phyloP scores from a whole-genome alignment of 2,113 vertebrate species.

The Daubentonia madagascariensis region DNA sequence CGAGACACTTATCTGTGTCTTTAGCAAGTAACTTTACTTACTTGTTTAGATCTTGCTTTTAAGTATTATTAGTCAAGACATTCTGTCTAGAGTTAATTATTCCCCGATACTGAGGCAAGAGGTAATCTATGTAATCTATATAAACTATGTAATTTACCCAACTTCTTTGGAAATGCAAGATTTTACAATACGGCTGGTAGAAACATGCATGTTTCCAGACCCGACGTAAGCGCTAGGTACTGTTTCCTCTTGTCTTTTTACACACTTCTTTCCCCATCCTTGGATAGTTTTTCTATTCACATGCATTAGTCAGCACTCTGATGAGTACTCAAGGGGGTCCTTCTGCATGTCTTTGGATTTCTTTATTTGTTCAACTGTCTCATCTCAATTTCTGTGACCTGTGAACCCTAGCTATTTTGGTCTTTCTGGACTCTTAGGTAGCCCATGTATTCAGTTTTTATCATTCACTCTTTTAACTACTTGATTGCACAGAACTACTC shows the following conservation, averaged over 20 bases:
- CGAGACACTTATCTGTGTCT: no score
- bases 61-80: neutral
- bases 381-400: neutral
- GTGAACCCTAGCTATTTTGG: neutral
- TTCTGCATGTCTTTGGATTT: neutral
- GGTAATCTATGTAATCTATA: neutral
- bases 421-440: neutral
- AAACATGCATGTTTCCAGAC: neutral
- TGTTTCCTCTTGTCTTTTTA: neutral
- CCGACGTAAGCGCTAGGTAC: neutral
- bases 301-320: neutral
- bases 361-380: neutral
- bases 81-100: neutral
- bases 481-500: neutral
- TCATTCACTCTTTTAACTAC: neutral
- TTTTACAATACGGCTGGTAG: neutral
- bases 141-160: neutral
- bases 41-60: neutral
- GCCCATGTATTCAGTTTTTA: neutral
- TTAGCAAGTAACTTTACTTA: neutral
- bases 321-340: neutral
- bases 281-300: neutral
- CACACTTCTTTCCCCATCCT: neutral
- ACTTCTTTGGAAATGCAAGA: neutral
- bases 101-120: neutral